Base-by-base conservation (phyloP, 1,140 invertebrate genomes). In the Asobara japonica region DNA sequence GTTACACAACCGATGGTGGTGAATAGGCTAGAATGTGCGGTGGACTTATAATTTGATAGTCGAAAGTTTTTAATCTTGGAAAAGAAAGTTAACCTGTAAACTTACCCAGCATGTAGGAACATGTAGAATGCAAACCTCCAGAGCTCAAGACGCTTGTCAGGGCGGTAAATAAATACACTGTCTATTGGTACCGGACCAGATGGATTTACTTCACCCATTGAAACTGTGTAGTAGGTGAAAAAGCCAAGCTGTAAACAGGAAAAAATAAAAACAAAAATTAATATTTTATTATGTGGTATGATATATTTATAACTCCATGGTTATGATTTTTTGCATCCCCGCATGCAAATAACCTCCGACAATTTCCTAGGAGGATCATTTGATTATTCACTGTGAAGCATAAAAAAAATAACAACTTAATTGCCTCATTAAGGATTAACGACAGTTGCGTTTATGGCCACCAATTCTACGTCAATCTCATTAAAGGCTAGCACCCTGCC, bases 81-180 rank as follows among this genome's bases (percentile, higher is more conserved):
- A 13, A 20, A 33, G 61, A 69, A 56, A 56, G 22, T 56, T 56
- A 56, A 29, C 11, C 29, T 31, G 20, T 72, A 65, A 56, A 88
- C 92, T 91, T 89, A 95, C 91, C 96, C 96, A 16, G 96, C 95
- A 88, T 98, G 97, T 78, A 98, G 90, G 72, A 98, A 93, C 92
- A 97, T 97, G 89, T 98, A 98, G 76, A 96, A 92, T 73, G 97
- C 88, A 86, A 98, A 98, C 81, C 97, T 91, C 96, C 97, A 98
- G 60, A 98, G 89, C 87, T 98, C 95, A 41, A 92, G 89, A 33
- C 96, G 90, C 84, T 95, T 94, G 89, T 98, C 96, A 16, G 96
- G 96, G 73, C 95, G 90, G 88, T 97, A 98, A 72, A 98, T 97
- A 80, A 98, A 96, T 70, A 96, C 90, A 73, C 95, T 97, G 88